A percentile compares a stretch with the other conserved stretches of the same genome.
Conservation (phyloP, 2,888 invertebrate species). For the Thera britannica region DNA sequence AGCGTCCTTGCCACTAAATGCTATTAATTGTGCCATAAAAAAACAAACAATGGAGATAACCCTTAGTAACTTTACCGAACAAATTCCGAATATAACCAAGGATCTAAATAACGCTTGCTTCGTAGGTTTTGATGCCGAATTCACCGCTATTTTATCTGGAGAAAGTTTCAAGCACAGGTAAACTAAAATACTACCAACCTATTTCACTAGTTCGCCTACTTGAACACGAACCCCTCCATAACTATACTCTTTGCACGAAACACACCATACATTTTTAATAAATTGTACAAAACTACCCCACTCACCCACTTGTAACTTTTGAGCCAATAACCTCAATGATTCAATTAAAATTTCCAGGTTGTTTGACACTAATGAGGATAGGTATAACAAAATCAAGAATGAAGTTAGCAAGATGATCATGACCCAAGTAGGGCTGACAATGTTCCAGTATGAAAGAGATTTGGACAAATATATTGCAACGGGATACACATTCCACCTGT, state of each 20-base stretch:
- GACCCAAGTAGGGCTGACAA: slow-evolving; percentile 88
- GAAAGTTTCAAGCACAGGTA: slow-evolving; percentile 82
- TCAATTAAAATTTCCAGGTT: slow-evolving; percentile 57
- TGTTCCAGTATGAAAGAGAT: slow-evolving; percentile 85
- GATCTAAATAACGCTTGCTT: slow-evolving; percentile 85
- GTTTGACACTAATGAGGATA: slow-evolving; percentile 72
- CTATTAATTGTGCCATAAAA: not conserved
- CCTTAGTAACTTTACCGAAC: slow-evolving; percentile 84
- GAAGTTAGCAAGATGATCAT: slow-evolving; percentile 82
- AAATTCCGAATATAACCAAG: slow-evolving; percentile 82
- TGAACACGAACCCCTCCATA: too few species aligned
- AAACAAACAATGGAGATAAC: slow-evolving; percentile 86
- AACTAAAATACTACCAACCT: not conserved
- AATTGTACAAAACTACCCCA: too few species aligned
- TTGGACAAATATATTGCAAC: slow-evolving; percentile 85
- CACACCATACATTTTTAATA: too few species aligned
- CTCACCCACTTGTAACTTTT: too few species aligned
- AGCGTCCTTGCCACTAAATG: too few species aligned
- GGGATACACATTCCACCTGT: slow-evolving; percentile 88
- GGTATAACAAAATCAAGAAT: slow-evolving; percentile 67
- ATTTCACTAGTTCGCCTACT: too few species aligned
- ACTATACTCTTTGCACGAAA: too few species aligned
- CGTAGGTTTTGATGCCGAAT: slow-evolving; percentile 90
- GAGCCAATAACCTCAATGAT: not conserved
- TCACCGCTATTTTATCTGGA: slow-evolving; percentile 84